These are phyloP conservation scores for Drosophila mimetica DNA, from an alignment of 2,888 invertebrate species.

Conservation along the genomic window DNA sequence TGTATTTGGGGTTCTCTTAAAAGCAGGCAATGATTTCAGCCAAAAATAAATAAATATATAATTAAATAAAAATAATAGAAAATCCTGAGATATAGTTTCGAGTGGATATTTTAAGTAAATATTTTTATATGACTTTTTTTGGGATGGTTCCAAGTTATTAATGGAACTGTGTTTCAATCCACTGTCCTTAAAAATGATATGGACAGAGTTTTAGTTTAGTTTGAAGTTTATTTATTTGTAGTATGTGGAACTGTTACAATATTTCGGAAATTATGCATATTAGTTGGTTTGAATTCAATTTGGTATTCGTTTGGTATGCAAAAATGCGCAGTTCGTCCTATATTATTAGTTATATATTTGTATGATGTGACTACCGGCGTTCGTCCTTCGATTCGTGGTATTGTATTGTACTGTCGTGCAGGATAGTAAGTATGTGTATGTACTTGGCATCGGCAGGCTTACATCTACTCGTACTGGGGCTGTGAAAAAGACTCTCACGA, in stretches of 20 bases:
- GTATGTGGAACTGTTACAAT: conserved; percentile 75
- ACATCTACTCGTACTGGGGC: conserved; percentile 34
- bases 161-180: too few relatives aligned
- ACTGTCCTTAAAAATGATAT: not conserved
- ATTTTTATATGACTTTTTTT: too few relatives aligned
- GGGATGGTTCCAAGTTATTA: too few relatives aligned
- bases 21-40: conserved; percentile 11
- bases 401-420: conserved; percentile 40
- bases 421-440: conserved; percentile 41
- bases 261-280: conserved; percentile 60
- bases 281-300: conserved; percentile 38
- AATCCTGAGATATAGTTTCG: too few relatives aligned
- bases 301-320: conserved; percentile 43
- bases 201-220: conserved; percentile 32
- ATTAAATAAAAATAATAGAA: too few relatives aligned
- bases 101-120: too few relatives aligned
- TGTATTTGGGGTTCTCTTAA: not conserved
- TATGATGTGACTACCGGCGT: conserved; percentile 24
- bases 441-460: conserved; percentile 47
- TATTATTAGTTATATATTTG: conserved; percentile 17
- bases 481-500: conserved; percentile 31
- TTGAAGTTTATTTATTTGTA: conserved; percentile 66
- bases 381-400: conserved; percentile 23
- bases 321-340: conserved; percentile 46
- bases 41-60: too few relatives aligned